A percentile compares a stretch with the other conserved stretches of the same genome.
These are phyloP conservation scores for Bombus superbus DNA, from an alignment of 1,140 invertebrate genomes.

Conservation along the genomic window DNA sequence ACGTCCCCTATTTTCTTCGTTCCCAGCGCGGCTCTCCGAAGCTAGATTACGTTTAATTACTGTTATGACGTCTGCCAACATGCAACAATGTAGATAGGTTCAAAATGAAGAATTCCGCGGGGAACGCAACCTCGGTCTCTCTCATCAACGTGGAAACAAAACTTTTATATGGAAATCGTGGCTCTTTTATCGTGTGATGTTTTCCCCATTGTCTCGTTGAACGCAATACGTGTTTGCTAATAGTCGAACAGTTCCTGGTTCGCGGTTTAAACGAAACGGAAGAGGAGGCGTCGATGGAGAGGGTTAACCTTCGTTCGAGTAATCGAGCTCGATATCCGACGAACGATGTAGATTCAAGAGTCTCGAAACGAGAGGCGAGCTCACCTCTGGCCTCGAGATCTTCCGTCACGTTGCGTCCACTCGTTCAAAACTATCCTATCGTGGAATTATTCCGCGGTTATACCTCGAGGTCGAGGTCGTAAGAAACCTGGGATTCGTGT, in stretches of 20 bases:
- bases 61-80: constrained; percentile 31
- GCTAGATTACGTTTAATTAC: constrained; percentile 58
- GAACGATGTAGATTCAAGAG: constrained; percentile 5
- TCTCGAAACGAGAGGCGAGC: constrained; percentile 11
- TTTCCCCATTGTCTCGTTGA: background rate
- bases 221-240: background rate
- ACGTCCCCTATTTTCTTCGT: constrained; percentile 55
- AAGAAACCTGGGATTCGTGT: constrained; percentile 11
- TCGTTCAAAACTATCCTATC: constrained; percentile 36
- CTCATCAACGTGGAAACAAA: background rate
- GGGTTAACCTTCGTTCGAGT: background rate
- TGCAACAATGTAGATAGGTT: constrained; percentile 38
- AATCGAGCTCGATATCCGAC: background rate
- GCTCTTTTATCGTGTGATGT: background rate
- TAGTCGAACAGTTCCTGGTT: background rate
- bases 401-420: constrained; percentile 52
- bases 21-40: constrained; percentile 11
- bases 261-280: background rate
- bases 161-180: background rate
- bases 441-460: constrained; percentile 44
- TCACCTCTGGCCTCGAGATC: constrained; percentile 37
- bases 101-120: background rate
- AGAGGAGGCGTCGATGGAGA: background rate
- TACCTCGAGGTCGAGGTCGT: constrained; percentile 59
- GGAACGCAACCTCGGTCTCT: background rate